These are phyloP conservation scores for Andrena marginata DNA, from an alignment of 2,888 invertebrate species.

Conservation along the genomic window DNA sequence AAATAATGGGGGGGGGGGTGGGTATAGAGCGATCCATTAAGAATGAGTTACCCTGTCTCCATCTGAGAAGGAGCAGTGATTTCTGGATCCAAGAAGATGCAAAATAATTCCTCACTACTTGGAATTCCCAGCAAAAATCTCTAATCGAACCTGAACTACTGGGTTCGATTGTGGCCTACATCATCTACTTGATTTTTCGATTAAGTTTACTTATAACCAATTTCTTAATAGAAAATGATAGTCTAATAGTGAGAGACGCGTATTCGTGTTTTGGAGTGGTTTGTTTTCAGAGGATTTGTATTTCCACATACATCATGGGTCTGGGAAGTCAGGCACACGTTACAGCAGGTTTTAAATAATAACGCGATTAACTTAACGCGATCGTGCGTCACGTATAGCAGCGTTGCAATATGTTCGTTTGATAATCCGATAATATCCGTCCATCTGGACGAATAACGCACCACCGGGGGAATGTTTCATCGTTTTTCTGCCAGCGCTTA, in stretches of 20 bases:
- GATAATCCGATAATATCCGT: conserved; percentile 70
- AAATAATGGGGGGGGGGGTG: neutral
- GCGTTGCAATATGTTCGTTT: conserved; percentile 47
- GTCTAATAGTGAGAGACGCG: no score
- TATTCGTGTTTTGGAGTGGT: neutral
- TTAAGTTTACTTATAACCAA: no score
- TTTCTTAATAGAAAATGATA: neutral
- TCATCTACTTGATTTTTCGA: no score
- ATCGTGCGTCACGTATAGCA: conserved; percentile 50
- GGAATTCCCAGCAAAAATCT: no score
- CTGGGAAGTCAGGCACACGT: conserved; percentile 4
- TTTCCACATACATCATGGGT: conserved; percentile 7
- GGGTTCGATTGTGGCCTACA: no score
- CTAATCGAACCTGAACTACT: no score
- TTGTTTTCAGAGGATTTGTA: neutral
- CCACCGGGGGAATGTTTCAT: conserved; percentile 61
- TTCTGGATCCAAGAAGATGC: neutral
- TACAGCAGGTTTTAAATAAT: conserved; percentile 56
- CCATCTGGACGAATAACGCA: conserved; percentile 34
- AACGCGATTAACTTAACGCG: conserved; percentile 67
- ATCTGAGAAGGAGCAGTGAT: neutral
- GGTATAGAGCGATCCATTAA: neutral
- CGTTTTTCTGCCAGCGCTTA: conserved; percentile 58
- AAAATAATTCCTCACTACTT: no score
- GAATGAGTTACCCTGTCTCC: neutral